These are phyloP conservation scores for Penaeus chinensis DNA, from an alignment of 1,140 invertebrate species.

Conservation along the genomic window DNA sequence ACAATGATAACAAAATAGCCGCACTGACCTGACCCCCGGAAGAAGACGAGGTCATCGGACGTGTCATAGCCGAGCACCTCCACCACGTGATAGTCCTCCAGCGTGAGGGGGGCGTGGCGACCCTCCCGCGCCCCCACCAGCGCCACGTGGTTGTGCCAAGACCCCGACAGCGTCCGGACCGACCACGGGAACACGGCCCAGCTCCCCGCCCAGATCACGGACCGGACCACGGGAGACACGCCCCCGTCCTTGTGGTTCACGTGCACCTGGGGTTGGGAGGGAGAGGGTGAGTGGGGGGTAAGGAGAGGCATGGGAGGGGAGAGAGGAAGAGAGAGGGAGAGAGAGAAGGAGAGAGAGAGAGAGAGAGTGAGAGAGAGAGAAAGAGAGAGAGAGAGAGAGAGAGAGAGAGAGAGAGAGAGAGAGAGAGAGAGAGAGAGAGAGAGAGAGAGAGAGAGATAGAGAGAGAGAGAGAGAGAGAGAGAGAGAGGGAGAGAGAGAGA, in stretches of 20 bases:
- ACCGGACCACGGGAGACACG: slow-evolving; percentile 57
- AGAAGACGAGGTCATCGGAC: slow-evolving; percentile 48
- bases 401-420: no score
- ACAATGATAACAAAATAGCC: background rate
- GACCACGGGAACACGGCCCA: slow-evolving; percentile 62
- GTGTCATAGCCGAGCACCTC: slow-evolving; percentile 47
- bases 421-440: no score
- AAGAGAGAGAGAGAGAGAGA: no score
- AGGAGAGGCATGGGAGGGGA: no score
- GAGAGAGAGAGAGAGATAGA: no score
- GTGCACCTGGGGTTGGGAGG: slow-evolving; percentile 43
- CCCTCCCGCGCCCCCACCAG: slow-evolving; percentile 54
- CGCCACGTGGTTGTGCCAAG: slow-evolving; percentile 62
- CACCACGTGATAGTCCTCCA: slow-evolving; percentile 54
- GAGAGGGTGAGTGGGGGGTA: background rate
- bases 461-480: no score
- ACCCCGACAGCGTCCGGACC: slow-evolving; percentile 46
- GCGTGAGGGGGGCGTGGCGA: slow-evolving; percentile 54
- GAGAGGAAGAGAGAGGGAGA: no score
- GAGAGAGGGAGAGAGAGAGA: no score
- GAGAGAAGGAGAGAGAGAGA: no score
- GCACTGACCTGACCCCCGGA: slow-evolving; percentile 52
- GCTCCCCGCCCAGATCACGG: slow-evolving; percentile 55
- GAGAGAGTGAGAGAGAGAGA: no score
- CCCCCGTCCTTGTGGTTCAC: slow-evolving; percentile 60